phyloP scores from a whole-genome alignment of 1,140 invertebrate species.

The Cyrtorhinus lividipennis region DNA sequence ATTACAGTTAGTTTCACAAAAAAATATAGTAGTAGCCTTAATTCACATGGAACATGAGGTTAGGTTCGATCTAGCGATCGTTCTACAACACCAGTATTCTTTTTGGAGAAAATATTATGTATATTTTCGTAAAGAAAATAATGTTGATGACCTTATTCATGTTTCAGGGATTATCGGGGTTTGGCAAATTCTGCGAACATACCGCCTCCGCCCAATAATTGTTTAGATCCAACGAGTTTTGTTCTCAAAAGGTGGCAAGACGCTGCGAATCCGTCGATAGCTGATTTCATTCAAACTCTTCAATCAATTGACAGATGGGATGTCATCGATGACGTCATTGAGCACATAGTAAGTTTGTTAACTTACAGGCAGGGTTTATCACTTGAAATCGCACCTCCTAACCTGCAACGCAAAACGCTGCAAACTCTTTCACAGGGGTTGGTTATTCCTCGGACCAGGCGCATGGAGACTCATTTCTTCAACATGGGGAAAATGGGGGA shows the following conservation, averaged over 20 bases:
- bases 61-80: not conserved
- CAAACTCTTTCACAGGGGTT: no score
- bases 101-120: not conserved
- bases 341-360: slow-evolving; percentile 7
- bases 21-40: not conserved
- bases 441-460: no score
- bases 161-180: slow-evolving; percentile 49
- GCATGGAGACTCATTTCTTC: no score
- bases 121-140: not conserved
- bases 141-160: not conserved
- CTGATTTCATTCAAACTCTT: slow-evolving; percentile 36
- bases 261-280: slow-evolving; percentile 32
- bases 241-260: slow-evolving; percentile 37
- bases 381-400: not conserved
- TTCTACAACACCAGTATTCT: not conserved
- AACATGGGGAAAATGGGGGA: no score
- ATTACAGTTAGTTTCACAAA: not conserved
- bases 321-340: slow-evolving; percentile 41
- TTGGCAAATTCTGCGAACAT: slow-evolving; percentile 41
- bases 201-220: slow-evolving; percentile 32
- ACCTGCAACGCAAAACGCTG: not conserved
- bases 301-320: slow-evolving; percentile 49
- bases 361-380: not conserved
- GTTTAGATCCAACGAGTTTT: slow-evolving; percentile 36
- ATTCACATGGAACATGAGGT: not conserved